These are phyloP conservation scores for Creontiades dilutus DNA, from an alignment of 2,888 invertebrate species.

Conservation along the genomic window DNA sequence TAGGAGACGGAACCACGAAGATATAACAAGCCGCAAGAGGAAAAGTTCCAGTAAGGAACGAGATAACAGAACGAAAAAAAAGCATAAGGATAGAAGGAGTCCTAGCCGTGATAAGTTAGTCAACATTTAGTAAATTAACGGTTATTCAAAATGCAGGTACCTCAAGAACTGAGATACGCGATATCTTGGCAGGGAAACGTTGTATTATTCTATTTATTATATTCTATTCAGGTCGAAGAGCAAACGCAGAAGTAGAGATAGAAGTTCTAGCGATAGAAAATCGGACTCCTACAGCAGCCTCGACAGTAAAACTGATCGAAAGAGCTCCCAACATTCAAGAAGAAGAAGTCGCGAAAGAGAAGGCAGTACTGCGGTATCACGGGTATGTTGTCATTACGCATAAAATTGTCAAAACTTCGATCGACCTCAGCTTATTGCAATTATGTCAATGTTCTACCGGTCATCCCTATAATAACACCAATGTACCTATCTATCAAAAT, in stretches of 20 bases:
- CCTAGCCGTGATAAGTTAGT: constrained; percentile 16
- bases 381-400: not conserved
- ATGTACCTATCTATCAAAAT: too few species aligned
- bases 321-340: constrained; percentile 19
- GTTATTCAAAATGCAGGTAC: too few species aligned
- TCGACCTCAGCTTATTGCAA: not conserved
- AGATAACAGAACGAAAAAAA: not conserved
- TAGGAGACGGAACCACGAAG: constrained; percentile 31
- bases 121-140: not conserved
- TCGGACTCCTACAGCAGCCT: constrained; percentile 59
- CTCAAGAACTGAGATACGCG: too few species aligned
- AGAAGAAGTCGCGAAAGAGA: constrained; percentile 41
- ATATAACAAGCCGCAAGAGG: constrained; percentile 24
- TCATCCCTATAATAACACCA: too few species aligned
- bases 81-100: constrained; percentile 16
- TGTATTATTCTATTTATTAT: not conserved
- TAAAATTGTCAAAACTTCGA: constrained; percentile 46
- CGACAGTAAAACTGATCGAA: not conserved
- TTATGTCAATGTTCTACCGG: too few species aligned
- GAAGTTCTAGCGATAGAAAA: constrained; percentile 49
- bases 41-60: constrained; percentile 31
- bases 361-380: not conserved
- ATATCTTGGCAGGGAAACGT: too few species aligned
- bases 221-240: not conserved
- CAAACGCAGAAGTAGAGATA: not conserved